phyloP scores from a whole-genome alignment of 1,140 invertebrate species.

The Episyrphus balteatus region DNA sequence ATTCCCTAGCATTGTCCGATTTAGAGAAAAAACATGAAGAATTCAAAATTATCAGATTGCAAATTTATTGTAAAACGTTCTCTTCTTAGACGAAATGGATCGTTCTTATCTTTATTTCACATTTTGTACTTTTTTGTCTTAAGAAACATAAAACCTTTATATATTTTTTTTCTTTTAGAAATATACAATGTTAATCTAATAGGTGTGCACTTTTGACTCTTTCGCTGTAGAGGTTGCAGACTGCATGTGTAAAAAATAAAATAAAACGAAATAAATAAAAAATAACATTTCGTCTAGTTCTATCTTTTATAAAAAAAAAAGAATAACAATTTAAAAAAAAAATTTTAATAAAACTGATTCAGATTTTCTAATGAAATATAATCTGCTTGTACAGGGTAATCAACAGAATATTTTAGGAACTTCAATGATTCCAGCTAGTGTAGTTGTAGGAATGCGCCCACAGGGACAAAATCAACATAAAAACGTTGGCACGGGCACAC shows the following conservation, averaged over 20 bases:
- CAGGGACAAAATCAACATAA: constrained; percentile 59
- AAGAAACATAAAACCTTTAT: background rate
- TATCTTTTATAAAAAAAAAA: too few relatives aligned
- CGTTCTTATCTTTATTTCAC: too few relatives aligned
- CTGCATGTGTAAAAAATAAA: background rate
- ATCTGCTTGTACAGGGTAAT: constrained; percentile 16
- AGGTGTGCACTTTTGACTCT: background rate
- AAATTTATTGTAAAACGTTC: too few relatives aligned
- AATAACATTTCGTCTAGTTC: too few relatives aligned
- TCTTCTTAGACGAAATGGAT: too few relatives aligned
- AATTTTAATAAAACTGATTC: too few relatives aligned
- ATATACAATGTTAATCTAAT: background rate
- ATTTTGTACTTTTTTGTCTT: background rate
- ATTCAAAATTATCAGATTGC: too few relatives aligned
- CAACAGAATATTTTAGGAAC: constrained; percentile 29
- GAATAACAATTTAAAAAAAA: too few relatives aligned
- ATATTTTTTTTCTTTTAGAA: background rate
- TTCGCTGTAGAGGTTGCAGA: background rate
- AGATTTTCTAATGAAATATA: too few relatives aligned
- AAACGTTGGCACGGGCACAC: constrained; percentile 52
- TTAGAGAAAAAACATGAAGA: too few relatives aligned
- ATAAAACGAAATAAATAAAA: too few relatives aligned
- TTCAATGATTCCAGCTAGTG: constrained; percentile 58
- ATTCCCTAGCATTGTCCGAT: too few relatives aligned
- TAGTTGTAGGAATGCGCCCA: constrained; percentile 74